Evolutionary conservation across 92 coral and sea anemone genomes (phyloP).

Genomic region (Bergia puertoricense): DNA sequence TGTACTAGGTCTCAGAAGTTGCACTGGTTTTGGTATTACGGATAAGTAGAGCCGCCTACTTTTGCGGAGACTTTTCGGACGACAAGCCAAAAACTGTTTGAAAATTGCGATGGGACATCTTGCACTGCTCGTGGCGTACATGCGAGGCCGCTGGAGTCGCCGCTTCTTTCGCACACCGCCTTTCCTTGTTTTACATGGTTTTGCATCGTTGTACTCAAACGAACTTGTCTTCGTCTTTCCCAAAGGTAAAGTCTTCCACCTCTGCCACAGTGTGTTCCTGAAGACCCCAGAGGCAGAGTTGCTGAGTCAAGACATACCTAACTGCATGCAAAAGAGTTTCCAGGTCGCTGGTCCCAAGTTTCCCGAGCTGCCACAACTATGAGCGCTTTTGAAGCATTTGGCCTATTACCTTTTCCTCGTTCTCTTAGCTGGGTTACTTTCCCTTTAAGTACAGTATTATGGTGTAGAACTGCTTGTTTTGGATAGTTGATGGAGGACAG

Average conservation of each 20-base stretch:
- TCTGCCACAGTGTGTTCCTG: conserved; percentile 30
- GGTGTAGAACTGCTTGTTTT: conserved; percentile 11
- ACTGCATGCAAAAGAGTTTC: conserved; percentile 25
- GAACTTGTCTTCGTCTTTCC: conserved; percentile 1
- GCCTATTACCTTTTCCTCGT: not conserved
- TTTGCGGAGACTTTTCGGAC: not conserved
- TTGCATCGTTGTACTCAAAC: not conserved
- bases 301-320: conserved; percentile 20
- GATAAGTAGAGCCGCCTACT: conserved; percentile 18
- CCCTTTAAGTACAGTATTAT: conserved; percentile 28
- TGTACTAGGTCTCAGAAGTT: conserved; percentile 11
- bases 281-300: conserved; percentile 11
- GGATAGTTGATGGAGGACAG: conserved; percentile 17
- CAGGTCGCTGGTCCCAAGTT: conserved; percentile 9
- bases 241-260: not conserved
- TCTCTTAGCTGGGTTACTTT: conserved; percentile 34
- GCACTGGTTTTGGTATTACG: not conserved
- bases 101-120: conserved; percentile 15
- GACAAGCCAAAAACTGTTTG: not conserved
- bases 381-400: not conserved
- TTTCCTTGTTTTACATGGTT: conserved; percentile 9
- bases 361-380: conserved; percentile 4
- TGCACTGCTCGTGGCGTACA: conserved; percentile 10
- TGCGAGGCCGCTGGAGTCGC: not conserved
- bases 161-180: not conserved